A percentile compares a stretch with the other conserved stretches of the same genome.
Evolutionary conservation across 2,113 vertebrate species (phyloP).

Genomic region (Nettapus auritus): DNA sequence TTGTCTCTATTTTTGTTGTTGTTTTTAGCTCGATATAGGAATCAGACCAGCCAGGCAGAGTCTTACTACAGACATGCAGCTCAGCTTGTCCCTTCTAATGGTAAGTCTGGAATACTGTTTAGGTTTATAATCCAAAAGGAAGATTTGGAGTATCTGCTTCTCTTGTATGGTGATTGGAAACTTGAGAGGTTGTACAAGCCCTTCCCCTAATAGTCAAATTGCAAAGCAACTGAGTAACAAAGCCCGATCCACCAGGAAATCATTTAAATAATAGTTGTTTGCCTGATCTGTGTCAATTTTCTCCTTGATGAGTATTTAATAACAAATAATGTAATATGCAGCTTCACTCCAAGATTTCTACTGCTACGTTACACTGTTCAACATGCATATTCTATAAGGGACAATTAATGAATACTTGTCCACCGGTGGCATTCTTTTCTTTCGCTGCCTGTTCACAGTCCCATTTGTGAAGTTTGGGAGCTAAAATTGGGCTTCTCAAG

Average conservation of each 20-base stretch:
- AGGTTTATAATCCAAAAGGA: neutral
- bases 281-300: neutral
- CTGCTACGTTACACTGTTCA: neutral
- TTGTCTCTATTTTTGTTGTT: neutral
- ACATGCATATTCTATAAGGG: neutral
- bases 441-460: neutral
- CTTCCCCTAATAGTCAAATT: neutral
- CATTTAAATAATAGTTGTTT: neutral
- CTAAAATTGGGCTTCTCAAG: neutral
- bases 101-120: slow-evolving; percentile 78
- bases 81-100: slow-evolving; percentile 98
- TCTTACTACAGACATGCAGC: slow-evolving; percentile 98
- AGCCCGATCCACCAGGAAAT: accelerated
- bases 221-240: neutral
- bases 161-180: neutral
- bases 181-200: neutral
- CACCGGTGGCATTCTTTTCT: neutral
- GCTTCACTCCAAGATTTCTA: neutral
- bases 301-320: neutral
- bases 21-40: slow-evolving; percentile 93
- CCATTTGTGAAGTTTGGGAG: neutral
- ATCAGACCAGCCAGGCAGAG: slow-evolving; percentile 99
- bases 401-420: neutral
- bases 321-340: neutral
- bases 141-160: neutral